Base-by-base conservation (phyloP, 2,888 invertebrate genomes). In the Norana najaformis region DNA sequence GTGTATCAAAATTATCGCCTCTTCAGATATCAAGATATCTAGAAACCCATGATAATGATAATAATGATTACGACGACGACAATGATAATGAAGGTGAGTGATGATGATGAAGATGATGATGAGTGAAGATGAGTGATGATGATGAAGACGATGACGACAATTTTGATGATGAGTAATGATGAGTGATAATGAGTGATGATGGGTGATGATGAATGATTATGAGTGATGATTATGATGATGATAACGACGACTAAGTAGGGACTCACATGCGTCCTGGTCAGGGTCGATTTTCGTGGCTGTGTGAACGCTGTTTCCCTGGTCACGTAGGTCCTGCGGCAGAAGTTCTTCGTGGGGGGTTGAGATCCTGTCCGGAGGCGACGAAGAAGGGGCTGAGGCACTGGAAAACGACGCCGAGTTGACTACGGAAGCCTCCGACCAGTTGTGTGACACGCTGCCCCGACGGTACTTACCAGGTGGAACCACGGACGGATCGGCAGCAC, bases 391-490 rank as follows among this genome's bases (percentile, higher is more conserved):
- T 34, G 89, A 69, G 41, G 69, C 36, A 23, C 34, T 41, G 47
- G 89, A 20, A 38, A 83, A 83, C 36, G 83, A 36, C 16, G 89
- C 82, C 83, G 88, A 82, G n/a, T 90, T 53, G 5, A 83, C 39
- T 0, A 91, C 85, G 20, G 91, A 83, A 1, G 90, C 90, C 37
- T 91, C 91, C 34, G 91, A 91, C 91, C 91, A 91, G 39, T 47
- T 89, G 69, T 91, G 91, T 3, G 91, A 91, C n/a, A 91, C 53
- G 82, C 91, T 91, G 23, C 90, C 89, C 38, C 91, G 85, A 38
- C 91, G 88, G 90, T 91, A 91, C n/a, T 89, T 83, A 14, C 91
- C 91, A 36, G 91, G 91, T 14, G 91, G 91, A 30, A 91, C 91
- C 20, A 88, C 41, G n/a, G 91, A 89, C 35, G 88, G 91, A 88